Evolutionary conservation across 2,888 invertebrate genomes (phyloP), one percentile per base, ranked within the genome.

Genomic region (Melipona beecheii): DNA sequence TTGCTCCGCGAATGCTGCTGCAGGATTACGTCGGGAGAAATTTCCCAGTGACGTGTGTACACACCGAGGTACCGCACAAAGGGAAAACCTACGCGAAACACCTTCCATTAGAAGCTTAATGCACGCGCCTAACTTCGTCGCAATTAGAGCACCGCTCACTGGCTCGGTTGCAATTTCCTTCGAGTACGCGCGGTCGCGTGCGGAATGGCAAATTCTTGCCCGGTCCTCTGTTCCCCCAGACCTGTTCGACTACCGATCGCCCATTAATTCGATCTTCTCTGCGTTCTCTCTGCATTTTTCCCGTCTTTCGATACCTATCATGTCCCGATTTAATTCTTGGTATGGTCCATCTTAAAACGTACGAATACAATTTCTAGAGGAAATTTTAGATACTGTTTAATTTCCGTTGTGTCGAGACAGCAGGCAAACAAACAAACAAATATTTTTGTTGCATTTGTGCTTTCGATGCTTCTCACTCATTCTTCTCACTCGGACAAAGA

Each of bases 61-160:
- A 65, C 70, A 56, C 36, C 50, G 43, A 21, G 60, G 65, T 68
- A 81, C 50, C 49, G 49, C 43, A 70, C 79, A 84, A 84, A 70
- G 77, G 58, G 83, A 77, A 83, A 83, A 82, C 78, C 62, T 77
- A 71, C 52, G 69, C 78, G 78, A 86, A 87, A 89, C 88, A 87
- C 77, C 69, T 87, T 88, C 84, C 81, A 84, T 87, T 84, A 85
- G 81, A 78, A 84, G 83, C 87, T 88, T 87, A 88, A 88, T 83
- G 86, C 84, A 80, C 78, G 81, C 88, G 84, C 81, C 87, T 87
- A 87, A 88, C 85, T 88, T 87, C 75, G 82, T 84, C 77, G 83
- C 87, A 88, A 88, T 88, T 88, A 88, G 72, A 75, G 71, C 81
- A 60, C 58, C 60, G 78, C 75, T 79, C 68, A 56, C 78, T 78